Percentiles rank a stretch among this genome's conserved stretches.
Evolutionary conservation across 2,888 invertebrate species (phyloP).

Genomic region (Agelastica alni): DNA sequence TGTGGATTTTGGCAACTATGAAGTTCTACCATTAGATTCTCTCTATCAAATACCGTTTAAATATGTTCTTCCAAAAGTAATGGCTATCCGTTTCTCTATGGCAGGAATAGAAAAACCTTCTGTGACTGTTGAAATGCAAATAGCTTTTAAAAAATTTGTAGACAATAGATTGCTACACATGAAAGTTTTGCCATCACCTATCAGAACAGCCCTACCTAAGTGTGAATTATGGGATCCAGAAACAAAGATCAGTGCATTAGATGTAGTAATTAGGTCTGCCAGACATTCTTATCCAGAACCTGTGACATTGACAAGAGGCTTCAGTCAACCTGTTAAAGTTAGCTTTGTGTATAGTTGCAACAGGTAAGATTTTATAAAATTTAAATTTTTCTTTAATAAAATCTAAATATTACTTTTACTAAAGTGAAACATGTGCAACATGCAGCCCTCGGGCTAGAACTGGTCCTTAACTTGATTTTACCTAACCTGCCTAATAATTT

Average conservation of each 20-base stretch:
- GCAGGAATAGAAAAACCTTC: constrained; percentile 67
- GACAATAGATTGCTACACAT: constrained; percentile 66
- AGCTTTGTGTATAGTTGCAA: constrained; percentile 71
- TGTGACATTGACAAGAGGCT: constrained; percentile 47
- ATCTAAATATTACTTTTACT: background rate
- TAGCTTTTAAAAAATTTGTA: constrained; percentile 72
- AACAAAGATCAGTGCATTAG: constrained; percentile 62
- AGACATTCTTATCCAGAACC: constrained; percentile 50
- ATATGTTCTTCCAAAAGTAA: constrained; percentile 71
- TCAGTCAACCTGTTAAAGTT: constrained; percentile 62
- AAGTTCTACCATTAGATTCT: constrained; percentile 70
- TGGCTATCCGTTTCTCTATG: constrained; percentile 75
- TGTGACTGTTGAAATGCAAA: constrained; percentile 65
- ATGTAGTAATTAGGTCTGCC: constrained; percentile 58
- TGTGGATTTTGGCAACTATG: constrained; percentile 81
- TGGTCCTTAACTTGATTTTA: too few relatives aligned
- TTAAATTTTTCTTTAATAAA: background rate
- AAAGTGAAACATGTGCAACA: too few relatives aligned
- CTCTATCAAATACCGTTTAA: constrained; percentile 77
- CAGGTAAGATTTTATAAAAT: constrained; percentile 12
- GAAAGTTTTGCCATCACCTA: constrained; percentile 70
- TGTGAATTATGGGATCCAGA: constrained; percentile 69
- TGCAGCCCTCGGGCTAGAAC: too few relatives aligned
- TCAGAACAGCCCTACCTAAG: constrained; percentile 70
- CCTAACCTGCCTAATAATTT: too few relatives aligned